Percentiles rank a stretch among this genome's conserved stretches.
phyloP scores from a whole-genome alignment of 1,140 invertebrate species.

The Aphelinus atriplicis region DNA sequence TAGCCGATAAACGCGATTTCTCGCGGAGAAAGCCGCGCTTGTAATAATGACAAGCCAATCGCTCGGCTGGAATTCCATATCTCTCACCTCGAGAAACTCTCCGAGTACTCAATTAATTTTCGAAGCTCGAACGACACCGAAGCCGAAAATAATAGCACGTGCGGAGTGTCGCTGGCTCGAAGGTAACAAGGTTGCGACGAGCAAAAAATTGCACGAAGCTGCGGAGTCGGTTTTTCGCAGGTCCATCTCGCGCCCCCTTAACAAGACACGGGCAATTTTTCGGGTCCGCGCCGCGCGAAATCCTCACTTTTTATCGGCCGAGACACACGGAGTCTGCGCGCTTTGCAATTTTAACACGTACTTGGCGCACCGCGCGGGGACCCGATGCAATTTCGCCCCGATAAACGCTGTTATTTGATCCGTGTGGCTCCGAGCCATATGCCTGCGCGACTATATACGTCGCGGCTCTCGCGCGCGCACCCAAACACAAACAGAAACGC shows the following conservation, averaged over 20 bases:
- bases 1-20: too few relatives aligned
- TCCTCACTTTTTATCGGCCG: conserved; percentile 34
- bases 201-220: background rate
- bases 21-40: too few relatives aligned
- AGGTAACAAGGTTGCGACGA: conserved; percentile 24
- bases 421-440: conserved; percentile 3
- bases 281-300: conserved; percentile 1
- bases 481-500: too few relatives aligned
- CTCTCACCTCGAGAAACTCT: conserved; percentile 7
- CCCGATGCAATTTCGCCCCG: conserved; percentile 46
- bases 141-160: conserved; percentile 9
- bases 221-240: too few relatives aligned
- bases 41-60: conserved; percentile 29
- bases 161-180: conserved; percentile 6
- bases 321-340: conserved; percentile 33
- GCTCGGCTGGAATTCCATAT: background rate
- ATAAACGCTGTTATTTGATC: conserved; percentile 44
- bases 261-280: conserved; percentile 22
- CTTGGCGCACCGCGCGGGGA: background rate
- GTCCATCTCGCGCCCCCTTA: conserved; percentile 1
- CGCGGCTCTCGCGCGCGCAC: too few relatives aligned
- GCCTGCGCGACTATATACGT: too few relatives aligned
- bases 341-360: conserved; percentile 45
- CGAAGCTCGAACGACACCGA: background rate
- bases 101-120: conserved; percentile 21